Evolutionary conservation across 2,113 vertebrate genomes (phyloP), one percentile per base, ranked within the genome.

Genomic region (Diadophis punctatus): DNA sequence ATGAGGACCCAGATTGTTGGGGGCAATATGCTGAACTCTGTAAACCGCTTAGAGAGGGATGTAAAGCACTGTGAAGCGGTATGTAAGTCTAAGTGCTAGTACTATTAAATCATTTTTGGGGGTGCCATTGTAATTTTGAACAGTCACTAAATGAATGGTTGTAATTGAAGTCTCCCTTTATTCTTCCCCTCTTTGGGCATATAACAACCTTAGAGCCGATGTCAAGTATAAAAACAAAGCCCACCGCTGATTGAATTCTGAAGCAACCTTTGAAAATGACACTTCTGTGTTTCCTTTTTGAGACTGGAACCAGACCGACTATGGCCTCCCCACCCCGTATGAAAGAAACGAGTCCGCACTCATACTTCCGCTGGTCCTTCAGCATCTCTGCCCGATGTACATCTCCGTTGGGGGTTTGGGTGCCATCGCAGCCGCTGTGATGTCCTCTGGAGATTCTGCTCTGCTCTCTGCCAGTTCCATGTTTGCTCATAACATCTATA

Each of bases 221-320:
- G 53, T 20, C 56, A 60, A 0, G 56, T 60, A 60, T 60, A 60
- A 60, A 60, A 60, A 60, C 9, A 27, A 60, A 60, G 25, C 23
- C 56, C 25, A 60, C 3, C 0, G 9, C 56, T 60, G 74, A 39
- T 80, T 9, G 34, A 43, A 9, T 80, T 39, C 74, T 39, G 74
- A 80, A 80, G 16, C 74, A 22, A 22, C 34, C 34, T 39, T 80
- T 43, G 74, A 80, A 39, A 80, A 80, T 80, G 34, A 43, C 34
- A 22, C 93, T 88, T 92, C 14, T 86, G 93, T 90, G 30, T 87
- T 95, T 56, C 95, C 5, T 92, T 94, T 94, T 90, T 84, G 94
- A 98, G 98, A 98, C 94, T 98, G 98, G 98, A 98, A 98, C 95
- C 96, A 98, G 96, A 98, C 98, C 91, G 96, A 85, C 27, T 98